Conservation (phyloP, 2,888 invertebrate species). For the Busseola fusca region DNA sequence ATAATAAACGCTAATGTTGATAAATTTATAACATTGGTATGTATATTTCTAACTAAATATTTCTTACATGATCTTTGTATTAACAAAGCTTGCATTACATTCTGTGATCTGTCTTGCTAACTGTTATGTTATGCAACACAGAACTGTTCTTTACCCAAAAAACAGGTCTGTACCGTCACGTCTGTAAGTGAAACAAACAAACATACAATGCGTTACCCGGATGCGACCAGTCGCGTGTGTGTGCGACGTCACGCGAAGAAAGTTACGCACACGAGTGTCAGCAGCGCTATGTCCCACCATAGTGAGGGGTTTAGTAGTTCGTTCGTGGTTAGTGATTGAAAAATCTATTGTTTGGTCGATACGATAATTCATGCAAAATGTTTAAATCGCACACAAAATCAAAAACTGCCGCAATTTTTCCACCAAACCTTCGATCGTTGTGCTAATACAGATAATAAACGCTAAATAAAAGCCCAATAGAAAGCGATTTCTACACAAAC, state of each 20-base stretch:
- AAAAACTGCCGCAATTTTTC: not conserved
- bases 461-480: constrained; percentile 11
- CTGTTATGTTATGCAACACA: not conserved
- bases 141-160: constrained; percentile 10
- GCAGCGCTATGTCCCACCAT: constrained; percentile 25
- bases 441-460: constrained; percentile 11
- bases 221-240: constrained; percentile 71
- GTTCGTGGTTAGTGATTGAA: not conserved
- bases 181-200: constrained; percentile 47
- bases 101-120: not conserved
- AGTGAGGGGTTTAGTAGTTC: constrained; percentile 15
- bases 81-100: not conserved
- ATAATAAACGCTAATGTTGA: no score
- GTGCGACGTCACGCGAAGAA: constrained; percentile 74
- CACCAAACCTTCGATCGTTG: not conserved
- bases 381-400: not conserved
- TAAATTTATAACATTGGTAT: no score
- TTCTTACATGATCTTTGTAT: not conserved
- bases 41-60: not conserved
- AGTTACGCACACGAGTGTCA: constrained; percentile 63
- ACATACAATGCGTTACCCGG: constrained; percentile 63
- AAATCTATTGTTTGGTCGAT: not conserved
- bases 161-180: constrained; percentile 17
- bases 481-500: not conserved
- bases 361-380: not conserved